Evolutionary conservation across 2,113 vertebrate genomes (phyloP).

Genomic region (Gadus macrocephalus): DNA sequence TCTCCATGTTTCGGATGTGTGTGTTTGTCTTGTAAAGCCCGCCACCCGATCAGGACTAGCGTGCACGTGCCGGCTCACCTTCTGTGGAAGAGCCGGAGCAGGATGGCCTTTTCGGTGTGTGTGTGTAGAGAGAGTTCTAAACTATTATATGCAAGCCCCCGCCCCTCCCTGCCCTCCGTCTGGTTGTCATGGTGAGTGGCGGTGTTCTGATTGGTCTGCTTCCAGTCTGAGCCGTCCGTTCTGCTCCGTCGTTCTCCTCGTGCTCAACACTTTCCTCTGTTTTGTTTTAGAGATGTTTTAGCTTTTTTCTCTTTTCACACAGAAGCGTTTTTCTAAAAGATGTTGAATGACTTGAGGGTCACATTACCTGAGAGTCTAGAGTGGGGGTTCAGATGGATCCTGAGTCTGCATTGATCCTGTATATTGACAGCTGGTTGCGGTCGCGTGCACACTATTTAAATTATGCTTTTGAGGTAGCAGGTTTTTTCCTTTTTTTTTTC

Average conservation of each 20-base stretch:
- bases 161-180: slow-evolving; percentile 30
- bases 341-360: slow-evolving; percentile 31
- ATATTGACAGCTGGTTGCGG: neutral
- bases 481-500: slow-evolving; percentile 45
- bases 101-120: slow-evolving; percentile 4
- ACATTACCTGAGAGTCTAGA: slow-evolving; percentile 46
- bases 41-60: too few species aligned
- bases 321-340: slow-evolving; percentile 22
- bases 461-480: slow-evolving; percentile 49
- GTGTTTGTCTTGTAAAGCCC: too few species aligned
- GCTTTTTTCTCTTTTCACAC: slow-evolving; percentile 32
- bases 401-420: slow-evolving; percentile 30
- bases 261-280: slow-evolving; percentile 34
- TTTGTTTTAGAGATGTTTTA: slow-evolving; percentile 31
- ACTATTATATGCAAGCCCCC: slow-evolving; percentile 68
- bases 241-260: slow-evolving; percentile 12
- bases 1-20: too few species aligned
- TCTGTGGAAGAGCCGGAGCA: too few species aligned
- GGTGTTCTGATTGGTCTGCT: slow-evolving; percentile 63
- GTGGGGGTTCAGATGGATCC: slow-evolving; percentile 22
- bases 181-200: slow-evolving; percentile 63
- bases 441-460: slow-evolving; percentile 13
- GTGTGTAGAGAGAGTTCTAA: slow-evolving; percentile 50
- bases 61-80: too few species aligned
- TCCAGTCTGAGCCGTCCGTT: slow-evolving; percentile 58